A percentile compares a stretch with the other conserved stretches of the same genome.
These are phyloP conservation scores for Osedax fenrisi DNA, from an alignment of 2,888 invertebrate species.

Conservation along the genomic window DNA sequence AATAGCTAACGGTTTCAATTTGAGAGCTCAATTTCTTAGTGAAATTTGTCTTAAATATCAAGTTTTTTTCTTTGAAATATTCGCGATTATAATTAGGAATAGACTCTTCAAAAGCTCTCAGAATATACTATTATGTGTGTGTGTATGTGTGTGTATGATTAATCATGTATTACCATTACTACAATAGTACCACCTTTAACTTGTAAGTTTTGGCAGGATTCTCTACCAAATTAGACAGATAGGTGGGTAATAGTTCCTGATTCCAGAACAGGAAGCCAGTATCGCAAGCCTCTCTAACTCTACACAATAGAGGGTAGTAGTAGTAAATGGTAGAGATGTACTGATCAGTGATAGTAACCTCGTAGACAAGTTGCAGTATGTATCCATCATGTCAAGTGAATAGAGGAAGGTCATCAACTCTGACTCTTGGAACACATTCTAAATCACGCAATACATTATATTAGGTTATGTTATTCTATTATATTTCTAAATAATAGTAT, in stretches of 20 bases:
- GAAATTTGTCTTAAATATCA: neutral
- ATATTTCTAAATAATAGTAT: no score
- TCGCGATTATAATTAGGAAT: neutral
- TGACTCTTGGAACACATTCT: no score
- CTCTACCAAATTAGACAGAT: conserved; percentile 64
- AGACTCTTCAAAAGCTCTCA: neutral
- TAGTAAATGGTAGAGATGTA: no score
- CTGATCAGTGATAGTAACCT: no score
- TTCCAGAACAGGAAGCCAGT: conserved; percentile 73
- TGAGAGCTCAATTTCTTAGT: neutral
- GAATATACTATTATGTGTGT: conserved; percentile 39
- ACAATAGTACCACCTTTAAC: conserved; percentile 57
- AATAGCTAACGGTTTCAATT: neutral
- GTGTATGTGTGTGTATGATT: no score
- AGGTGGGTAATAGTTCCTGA: conserved; percentile 64
- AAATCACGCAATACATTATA: no score
- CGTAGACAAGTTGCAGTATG: no score
- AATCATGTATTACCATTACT: no score
- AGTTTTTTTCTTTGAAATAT: neutral
- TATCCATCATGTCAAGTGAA: no score
- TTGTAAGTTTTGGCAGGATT: conserved; percentile 60
- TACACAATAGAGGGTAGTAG: conserved; percentile 35
- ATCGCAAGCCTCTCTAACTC: conserved; percentile 59
- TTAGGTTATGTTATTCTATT: no score
- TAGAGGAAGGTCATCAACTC: no score